A percentile compares a stretch with the other conserved stretches of the same genome.
phyloP scores from a whole-genome alignment of 2,113 vertebrate species.

The Apodemus sylvaticus region DNA sequence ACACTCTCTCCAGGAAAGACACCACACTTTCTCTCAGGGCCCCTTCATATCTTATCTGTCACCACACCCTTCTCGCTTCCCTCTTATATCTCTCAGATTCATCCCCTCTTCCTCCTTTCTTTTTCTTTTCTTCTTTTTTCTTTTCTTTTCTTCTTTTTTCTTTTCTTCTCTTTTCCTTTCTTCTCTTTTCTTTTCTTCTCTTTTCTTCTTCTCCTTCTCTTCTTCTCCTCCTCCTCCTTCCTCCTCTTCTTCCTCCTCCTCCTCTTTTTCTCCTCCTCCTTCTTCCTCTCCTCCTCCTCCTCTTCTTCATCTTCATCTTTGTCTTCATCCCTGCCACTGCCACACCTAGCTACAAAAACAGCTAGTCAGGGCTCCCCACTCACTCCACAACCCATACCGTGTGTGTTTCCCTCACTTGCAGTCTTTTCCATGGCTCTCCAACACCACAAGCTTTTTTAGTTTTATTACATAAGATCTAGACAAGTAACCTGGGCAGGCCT shows the following conservation, averaged over 20 bases:
- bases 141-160: no score
- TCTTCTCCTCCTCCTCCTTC: no score
- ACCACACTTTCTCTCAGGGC: rapidly evolving
- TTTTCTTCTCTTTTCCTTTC: no score
- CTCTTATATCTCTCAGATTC: neutral
- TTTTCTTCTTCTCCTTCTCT: no score
- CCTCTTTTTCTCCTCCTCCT: no score
- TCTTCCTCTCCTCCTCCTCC: no score
- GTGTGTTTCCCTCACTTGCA: neutral
- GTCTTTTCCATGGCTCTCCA: neutral
- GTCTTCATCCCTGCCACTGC: neutral
- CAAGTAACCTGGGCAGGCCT: neutral
- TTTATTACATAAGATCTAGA: neutral
- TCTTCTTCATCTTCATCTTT: no score
- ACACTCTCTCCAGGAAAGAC: neutral
- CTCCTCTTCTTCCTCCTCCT: no score
- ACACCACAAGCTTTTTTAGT: neutral
- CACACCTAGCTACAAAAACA: neutral
- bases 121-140: no score
- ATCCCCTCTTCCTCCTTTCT: neutral
- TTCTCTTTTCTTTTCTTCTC: no score
- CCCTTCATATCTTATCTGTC: neutral
- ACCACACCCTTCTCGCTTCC: neutral
- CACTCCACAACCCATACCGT: neutral
- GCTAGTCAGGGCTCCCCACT: no score